phyloP scores from a whole-genome alignment of 2,797 vertebrate species.

The Smutsia gigantea region DNA sequence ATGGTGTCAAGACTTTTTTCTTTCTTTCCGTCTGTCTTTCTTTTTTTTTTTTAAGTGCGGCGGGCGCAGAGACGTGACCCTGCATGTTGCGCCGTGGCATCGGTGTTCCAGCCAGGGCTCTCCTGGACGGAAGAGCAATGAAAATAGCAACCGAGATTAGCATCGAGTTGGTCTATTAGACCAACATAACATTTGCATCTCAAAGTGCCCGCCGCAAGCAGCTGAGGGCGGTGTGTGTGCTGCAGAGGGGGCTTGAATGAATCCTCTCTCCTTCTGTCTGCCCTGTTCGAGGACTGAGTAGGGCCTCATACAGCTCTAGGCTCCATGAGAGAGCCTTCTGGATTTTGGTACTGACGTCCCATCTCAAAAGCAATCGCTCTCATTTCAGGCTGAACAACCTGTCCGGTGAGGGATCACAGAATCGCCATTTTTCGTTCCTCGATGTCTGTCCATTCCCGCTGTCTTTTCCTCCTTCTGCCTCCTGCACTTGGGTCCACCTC shows the following conservation, averaged over 20 bases:
- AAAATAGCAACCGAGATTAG: constrained; percentile 28
- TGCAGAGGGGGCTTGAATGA: not conserved
- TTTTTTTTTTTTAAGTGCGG: not conserved
- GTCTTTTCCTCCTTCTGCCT: not conserved
- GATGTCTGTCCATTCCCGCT: not conserved
- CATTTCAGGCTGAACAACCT: not conserved
- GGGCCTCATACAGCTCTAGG: not conserved
- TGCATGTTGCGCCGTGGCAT: not conserved
- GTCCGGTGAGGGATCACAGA: not conserved
- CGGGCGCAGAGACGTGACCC: not conserved
- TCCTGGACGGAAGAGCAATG: not conserved
- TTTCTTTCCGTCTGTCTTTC: not conserved
- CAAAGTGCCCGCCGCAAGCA: constrained; percentile 1
- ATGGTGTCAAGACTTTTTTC: not conserved
- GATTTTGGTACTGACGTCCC: not conserved
- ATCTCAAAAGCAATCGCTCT: not conserved
- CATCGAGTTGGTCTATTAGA: not conserved
- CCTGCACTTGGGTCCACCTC: not conserved
- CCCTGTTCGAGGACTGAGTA: not conserved
- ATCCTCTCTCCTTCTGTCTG: not conserved
- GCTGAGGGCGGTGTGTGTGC: not conserved
- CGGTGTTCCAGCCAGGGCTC: not conserved
- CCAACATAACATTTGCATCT: constrained; percentile 42
- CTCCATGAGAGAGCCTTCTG: not conserved
- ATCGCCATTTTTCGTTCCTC: not conserved